Evolutionary conservation across 2,797 vertebrate species (phyloP).

Genomic region (Thaleichthys pacificus): DNA sequence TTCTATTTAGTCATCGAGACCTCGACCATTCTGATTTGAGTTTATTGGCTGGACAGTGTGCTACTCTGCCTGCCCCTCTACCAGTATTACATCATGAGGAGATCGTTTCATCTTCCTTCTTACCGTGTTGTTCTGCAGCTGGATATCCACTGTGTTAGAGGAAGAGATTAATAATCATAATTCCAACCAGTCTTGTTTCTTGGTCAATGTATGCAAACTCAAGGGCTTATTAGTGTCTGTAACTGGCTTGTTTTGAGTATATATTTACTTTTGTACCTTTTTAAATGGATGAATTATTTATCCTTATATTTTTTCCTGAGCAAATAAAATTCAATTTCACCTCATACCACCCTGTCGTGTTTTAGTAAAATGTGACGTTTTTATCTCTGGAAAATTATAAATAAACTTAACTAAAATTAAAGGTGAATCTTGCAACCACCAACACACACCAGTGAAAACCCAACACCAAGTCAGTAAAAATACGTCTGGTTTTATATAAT

Average conservation of each 20-base stretch:
- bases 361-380: not conserved
- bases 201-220: conserved; percentile 41
- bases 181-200: conserved; percentile 14
- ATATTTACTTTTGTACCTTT: conserved; percentile 64
- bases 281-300: conserved; percentile 61
- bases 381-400: no score
- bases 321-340: conserved; percentile 56
- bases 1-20: no score
- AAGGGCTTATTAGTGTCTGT: conserved; percentile 63
- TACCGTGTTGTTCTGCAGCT: no score
- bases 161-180: no score
- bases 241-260: conserved; percentile 54
- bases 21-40: no score
- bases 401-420: not conserved
- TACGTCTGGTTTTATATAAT: conserved; percentile 77
- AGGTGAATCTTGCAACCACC: not conserved
- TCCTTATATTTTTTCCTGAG: conserved; percentile 49
- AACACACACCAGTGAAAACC: conserved; percentile 20
- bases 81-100: no score
- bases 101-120: not conserved
- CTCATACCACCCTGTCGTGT: conserved; percentile 13
- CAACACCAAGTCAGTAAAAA: conserved; percentile 73
- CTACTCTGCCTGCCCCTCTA: no score
- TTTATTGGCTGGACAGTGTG: no score
- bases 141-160: not conserved